Conservation (phyloP, 1,140 invertebrate species). For the Aculops lycopersici region DNA sequence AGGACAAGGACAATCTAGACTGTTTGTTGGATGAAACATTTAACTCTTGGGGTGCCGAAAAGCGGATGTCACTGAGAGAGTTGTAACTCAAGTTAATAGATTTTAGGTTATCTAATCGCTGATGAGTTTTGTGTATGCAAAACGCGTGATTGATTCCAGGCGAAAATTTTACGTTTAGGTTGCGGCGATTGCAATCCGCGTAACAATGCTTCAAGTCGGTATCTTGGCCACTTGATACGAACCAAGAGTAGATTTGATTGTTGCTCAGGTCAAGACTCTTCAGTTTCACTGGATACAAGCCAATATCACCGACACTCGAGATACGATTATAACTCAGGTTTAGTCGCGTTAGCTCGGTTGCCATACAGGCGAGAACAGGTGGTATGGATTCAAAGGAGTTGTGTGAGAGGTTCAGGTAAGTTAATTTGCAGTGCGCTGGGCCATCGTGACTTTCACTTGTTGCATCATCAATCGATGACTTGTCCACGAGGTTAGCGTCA, state of each 20-base stretch:
- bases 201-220: not conserved
- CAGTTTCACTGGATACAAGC: slow-evolving; percentile 48
- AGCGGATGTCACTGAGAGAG: not conserved
- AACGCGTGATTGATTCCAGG: not conserved
- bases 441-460: too few relatives aligned
- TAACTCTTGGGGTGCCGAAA: not conserved
- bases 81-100: slow-evolving; percentile 10
- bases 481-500: not conserved
- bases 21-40: not conserved
- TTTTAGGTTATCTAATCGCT: slow-evolving; percentile 38
- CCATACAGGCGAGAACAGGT: slow-evolving; percentile 49
- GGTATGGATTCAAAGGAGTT: slow-evolving; percentile 63
- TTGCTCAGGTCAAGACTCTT: slow-evolving; percentile 71
- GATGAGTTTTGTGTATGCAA: slow-evolving; percentile 46
- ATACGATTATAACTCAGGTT: slow-evolving; percentile 56
- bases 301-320: slow-evolving; percentile 43
- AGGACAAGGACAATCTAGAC: not conserved
- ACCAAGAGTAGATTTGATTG: slow-evolving; percentile 62
- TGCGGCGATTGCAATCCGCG: too few relatives aligned
- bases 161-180: too few relatives aligned
- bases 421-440: slow-evolving; percentile 26
- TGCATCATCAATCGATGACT: slow-evolving; percentile 8
- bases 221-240: too few relatives aligned
- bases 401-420: slow-evolving; percentile 50
- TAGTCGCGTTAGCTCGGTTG: slow-evolving; percentile 43